phyloP scores from a whole-genome alignment of 2,888 invertebrate genomes.

The Daptonema setosum region DNA sequence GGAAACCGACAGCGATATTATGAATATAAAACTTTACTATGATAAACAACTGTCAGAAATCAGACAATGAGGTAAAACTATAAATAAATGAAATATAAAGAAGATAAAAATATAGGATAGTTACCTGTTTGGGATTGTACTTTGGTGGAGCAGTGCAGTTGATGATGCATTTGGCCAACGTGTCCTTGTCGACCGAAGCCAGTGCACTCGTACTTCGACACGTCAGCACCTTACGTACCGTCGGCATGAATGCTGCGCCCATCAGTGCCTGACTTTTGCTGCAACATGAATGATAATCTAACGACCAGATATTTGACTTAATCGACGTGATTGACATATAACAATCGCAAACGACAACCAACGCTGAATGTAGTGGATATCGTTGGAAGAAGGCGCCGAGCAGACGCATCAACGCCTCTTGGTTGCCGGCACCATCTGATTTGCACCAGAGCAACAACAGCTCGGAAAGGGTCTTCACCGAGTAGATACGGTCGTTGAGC shows the following conservation, averaged over 20 bases:
- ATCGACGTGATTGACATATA: too few species aligned
- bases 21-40: too few species aligned
- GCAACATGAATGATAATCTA: too few species aligned
- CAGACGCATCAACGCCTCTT: too few species aligned
- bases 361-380: too few species aligned
- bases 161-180: background rate
- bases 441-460: background rate
- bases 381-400: too few species aligned
- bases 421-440: too few species aligned
- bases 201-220: background rate
- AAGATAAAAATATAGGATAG: background rate
- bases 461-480: background rate
- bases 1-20: too few species aligned
- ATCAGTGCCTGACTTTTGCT: background rate
- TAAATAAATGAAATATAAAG: background rate
- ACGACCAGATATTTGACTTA: too few species aligned
- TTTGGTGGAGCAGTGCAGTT: background rate
- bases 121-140: background rate
- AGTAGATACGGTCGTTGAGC: background rate
- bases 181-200: background rate
- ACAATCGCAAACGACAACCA: too few species aligned
- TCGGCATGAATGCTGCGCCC: background rate
- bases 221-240: background rate
- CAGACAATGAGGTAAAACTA: too few species aligned
- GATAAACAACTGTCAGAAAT: too few species aligned